A percentile compares a stretch with the other conserved stretches of the same genome.
phyloP scores from a whole-genome alignment of 1,140 invertebrate species.

The Aplysia californica region DNA sequence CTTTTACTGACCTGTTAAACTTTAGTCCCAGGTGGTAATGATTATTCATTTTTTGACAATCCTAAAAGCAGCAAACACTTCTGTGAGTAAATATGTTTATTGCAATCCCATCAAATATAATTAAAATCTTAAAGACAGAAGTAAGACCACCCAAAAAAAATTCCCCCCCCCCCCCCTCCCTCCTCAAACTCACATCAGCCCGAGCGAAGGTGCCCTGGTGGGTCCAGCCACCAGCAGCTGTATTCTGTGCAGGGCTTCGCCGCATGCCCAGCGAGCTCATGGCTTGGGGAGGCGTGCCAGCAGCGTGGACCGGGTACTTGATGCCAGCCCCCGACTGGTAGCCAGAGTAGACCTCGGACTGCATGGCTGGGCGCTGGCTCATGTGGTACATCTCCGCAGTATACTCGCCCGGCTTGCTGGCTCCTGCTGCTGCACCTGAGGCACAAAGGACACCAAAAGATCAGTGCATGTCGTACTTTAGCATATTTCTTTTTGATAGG shows the following conservation, averaged over 20 bases:
- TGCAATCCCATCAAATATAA: no score
- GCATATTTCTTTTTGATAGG: no score
- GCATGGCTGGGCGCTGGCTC: constrained; percentile 26
- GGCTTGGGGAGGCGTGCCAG: constrained; percentile 31
- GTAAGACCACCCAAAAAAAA: no score
- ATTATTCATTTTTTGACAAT: no score
- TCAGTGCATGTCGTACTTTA: no score
- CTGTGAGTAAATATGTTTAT: no score
- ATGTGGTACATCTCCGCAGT: constrained; percentile 34
- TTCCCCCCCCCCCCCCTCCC: no score
- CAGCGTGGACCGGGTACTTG: constrained; percentile 53
- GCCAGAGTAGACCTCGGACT: constrained; percentile 35
- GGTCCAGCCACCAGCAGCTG: constrained; percentile 7
- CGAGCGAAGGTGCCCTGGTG: constrained; percentile 42
- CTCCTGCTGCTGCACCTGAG: constrained; percentile 39
- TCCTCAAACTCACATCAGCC: constrained; percentile 46
- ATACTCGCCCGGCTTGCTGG: constrained; percentile 35
- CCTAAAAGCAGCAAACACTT: no score
- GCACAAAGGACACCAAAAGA: not conserved
- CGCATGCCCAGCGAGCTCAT: constrained; percentile 39
- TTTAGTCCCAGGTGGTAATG: no score
- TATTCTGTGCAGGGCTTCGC: constrained; percentile 42
- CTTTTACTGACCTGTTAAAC: no score
- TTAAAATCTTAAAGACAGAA: no score
- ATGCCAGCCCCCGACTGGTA: constrained; percentile 45